Base-by-base conservation (phyloP, 2,113 vertebrate species). In the Kobus ellipsiprymnus region DNA sequence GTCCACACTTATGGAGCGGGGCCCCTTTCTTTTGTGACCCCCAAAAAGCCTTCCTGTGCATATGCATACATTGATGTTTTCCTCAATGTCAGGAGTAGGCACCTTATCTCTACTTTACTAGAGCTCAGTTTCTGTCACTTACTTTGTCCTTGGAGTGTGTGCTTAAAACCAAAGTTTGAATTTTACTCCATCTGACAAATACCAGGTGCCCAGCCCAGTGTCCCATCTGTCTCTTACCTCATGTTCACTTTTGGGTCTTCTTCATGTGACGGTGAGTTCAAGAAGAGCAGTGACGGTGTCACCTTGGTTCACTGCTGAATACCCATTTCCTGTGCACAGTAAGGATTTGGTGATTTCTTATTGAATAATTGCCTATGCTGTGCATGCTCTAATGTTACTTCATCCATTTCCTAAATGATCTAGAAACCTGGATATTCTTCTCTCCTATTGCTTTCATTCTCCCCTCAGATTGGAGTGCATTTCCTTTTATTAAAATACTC, bases 401-500 rank as follows among this genome's bases (percentile, higher is more conserved):
- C 64, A 16, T 40, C 2, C 1, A 19, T 81, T 89, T 74, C 13
- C 71, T 12, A 82, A 89, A 50, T 60, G 25, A 86, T 48, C 30
- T 48, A 81, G 85, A 94, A 55, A 55, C 13, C 11, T 90, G 25
- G 21, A 29, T 67, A 59, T 54, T 86, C 52, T 25, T 86, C n/a
- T 71, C 48, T 80, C 7, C 11, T 78, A 33, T 10, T 48, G 10
- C 3, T 85, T 88, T 78, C 36, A 83, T 12, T 90, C 14, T 88
- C 19, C 16, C 16, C 11, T 85, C 19, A 85, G 23, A 84, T 29
- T 36, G 30, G 13, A 84, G 59, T 80, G 13, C 3, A 48, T 8
- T 55, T 30, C 12, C 54, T 67, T 97, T 54, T 81, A 25, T 85
- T 94, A 87, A 85, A 85, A 55, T 71, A 33, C 54, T 82, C 40